Percentiles rank a stretch among this genome's conserved stretches.
phyloP scores from a whole-genome alignment of 2,113 vertebrate species.

The Polypterus senegalus region DNA sequence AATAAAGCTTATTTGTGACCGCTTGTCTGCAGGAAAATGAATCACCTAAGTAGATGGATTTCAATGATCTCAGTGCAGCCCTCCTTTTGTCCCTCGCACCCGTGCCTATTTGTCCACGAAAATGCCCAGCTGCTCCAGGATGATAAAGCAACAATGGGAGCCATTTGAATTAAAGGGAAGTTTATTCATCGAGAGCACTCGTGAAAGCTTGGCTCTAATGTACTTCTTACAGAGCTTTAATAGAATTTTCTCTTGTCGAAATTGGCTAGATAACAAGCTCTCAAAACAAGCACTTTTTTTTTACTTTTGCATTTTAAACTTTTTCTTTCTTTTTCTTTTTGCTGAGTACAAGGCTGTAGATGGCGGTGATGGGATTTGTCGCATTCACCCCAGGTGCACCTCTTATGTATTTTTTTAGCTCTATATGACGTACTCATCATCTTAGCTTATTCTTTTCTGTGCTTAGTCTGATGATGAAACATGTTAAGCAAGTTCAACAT shows the following conservation, averaged over 20 bases:
- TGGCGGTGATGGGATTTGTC: too few species aligned
- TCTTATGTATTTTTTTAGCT: too few species aligned
- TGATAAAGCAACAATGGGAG: conserved; percentile 24
- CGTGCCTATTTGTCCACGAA: conserved; percentile 20
- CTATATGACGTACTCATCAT: too few species aligned
- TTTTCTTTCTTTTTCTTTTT: background rate
- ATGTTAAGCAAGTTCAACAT: too few species aligned
- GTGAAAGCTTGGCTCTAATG: conserved; percentile 15
- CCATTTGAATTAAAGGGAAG: conserved; percentile 22
- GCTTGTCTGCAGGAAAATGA: conserved; percentile 7
- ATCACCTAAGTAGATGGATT: conserved; percentile 10
- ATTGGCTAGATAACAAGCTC: background rate
- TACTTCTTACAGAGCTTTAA: conserved; percentile 20
- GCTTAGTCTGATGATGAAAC: too few species aligned
- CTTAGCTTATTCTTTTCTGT: too few species aligned
- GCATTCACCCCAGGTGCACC: too few species aligned
- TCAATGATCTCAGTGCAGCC: conserved; percentile 21
- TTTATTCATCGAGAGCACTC: conserved; percentile 14
- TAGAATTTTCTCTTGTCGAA: conserved; percentile 15
- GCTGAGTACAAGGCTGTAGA: too few species aligned
- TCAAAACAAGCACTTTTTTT: background rate
- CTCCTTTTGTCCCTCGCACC: conserved; percentile 17
- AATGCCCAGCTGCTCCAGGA: conserved; percentile 18
- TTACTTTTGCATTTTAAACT: background rate
- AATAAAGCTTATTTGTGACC: conserved; percentile 11